Evolutionary conservation across 2,113 vertebrate genomes (phyloP).

Genomic region (Lamprotornis superbus): DNA sequence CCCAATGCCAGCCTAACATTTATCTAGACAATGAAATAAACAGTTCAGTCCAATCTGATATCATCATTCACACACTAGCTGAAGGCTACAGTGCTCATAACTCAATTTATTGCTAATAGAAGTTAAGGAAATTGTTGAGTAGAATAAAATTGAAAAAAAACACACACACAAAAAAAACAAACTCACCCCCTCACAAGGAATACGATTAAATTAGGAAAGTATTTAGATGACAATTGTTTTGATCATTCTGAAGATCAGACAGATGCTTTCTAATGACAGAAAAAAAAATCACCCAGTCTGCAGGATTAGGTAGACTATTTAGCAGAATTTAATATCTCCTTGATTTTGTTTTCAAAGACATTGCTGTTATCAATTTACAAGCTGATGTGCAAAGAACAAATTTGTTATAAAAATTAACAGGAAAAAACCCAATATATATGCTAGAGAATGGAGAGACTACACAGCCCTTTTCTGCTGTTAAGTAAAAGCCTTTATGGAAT

Average conservation of each 20-base stretch:
- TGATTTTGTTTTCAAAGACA: background rate
- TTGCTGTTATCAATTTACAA: background rate
- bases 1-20: background rate
- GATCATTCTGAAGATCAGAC: background rate
- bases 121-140: background rate
- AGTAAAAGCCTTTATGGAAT: conserved; percentile 20
- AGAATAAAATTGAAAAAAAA: background rate
- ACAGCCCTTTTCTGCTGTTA: background rate
- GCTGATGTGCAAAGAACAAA: background rate
- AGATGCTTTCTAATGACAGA: background rate
- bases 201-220: background rate
- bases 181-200: background rate
- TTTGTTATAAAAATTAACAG: conserved; percentile 13
- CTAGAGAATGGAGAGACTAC: background rate
- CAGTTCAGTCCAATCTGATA: background rate
- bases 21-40: background rate
- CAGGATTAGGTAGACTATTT: conserved; percentile 15
- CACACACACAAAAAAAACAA: too few relatives aligned
- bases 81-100: background rate
- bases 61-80: background rate
- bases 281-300: background rate
- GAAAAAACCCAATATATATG: background rate
- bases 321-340: background rate
- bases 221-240: background rate
- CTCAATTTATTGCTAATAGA: background rate